phyloP scores from a whole-genome alignment of 2,797 vertebrate species.

The Anguilla marmorata region DNA sequence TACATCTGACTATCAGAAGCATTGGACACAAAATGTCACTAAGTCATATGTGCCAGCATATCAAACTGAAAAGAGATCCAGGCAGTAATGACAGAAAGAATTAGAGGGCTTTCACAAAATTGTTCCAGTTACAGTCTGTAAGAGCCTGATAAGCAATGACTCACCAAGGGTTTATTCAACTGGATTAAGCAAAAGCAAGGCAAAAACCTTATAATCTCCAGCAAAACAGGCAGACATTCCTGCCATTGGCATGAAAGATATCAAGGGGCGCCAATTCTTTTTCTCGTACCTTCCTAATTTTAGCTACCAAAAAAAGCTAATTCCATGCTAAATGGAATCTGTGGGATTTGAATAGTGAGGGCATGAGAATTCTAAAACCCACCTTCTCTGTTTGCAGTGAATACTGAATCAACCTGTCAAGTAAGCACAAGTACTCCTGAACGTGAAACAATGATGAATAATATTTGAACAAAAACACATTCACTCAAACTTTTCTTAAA shows the following conservation, averaged over 20 bases:
- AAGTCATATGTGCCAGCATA: neutral
- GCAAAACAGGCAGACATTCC: conserved; percentile 47
- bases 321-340: neutral
- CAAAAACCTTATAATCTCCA: conserved; percentile 37
- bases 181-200: conserved; percentile 43
- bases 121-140: conserved; percentile 43
- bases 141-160: conserved; percentile 31
- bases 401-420: neutral
- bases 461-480: neutral
- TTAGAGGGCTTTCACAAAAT: conserved; percentile 42
- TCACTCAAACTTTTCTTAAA: too few relatives aligned
- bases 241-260: conserved; percentile 22
- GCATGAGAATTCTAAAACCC: neutral
- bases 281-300: neutral
- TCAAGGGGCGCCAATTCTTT: neutral
- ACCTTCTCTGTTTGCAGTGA: neutral
- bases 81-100: conserved; percentile 21
- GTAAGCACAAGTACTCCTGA: neutral
- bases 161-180: conserved; percentile 35
- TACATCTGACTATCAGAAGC: neutral
- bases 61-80: neutral
- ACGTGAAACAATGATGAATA: neutral
- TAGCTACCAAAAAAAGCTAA: neutral
- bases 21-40: neutral
- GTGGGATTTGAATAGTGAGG: neutral